Evolutionary conservation across 1,140 invertebrate genomes (phyloP).

Genomic region (Metopolophium dirhodum): DNA sequence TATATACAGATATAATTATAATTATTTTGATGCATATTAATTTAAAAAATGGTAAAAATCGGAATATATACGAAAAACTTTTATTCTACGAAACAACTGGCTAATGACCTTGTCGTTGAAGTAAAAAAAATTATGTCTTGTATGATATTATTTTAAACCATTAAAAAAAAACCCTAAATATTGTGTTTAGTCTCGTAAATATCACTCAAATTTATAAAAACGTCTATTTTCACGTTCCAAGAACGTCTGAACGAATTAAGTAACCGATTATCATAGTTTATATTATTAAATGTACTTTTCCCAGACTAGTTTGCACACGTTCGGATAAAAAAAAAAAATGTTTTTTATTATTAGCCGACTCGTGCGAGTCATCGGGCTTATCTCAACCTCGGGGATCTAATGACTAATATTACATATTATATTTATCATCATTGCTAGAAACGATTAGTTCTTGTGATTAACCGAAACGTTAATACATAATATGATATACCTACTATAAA

Average conservation of each 20-base stretch:
- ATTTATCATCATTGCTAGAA: not conserved
- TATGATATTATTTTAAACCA: not conserved
- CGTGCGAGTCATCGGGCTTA: not conserved
- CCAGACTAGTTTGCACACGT: not conserved
- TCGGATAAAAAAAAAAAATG: not conserved
- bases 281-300: not conserved
- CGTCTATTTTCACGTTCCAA: not conserved
- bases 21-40: not conserved
- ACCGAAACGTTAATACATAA: not conserved
- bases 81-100: no score
- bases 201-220: not conserved
- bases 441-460: not conserved
- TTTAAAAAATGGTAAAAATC: not conserved
- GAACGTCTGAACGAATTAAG: not conserved
- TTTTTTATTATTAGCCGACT: not conserved
- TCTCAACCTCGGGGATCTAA: not conserved
- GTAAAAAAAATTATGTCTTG: not conserved
- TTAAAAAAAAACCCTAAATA: not conserved
- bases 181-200: not conserved
- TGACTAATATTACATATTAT: not conserved
- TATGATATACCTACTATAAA: no score
- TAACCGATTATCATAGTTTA: not conserved
- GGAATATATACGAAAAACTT: not conserved
- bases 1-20: not conserved
- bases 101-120: not conserved